A percentile compares a stretch with the other conserved stretches of the same genome.
Conservation (phyloP, 2,888 invertebrate genomes). For the Drosophila leonis region DNA sequence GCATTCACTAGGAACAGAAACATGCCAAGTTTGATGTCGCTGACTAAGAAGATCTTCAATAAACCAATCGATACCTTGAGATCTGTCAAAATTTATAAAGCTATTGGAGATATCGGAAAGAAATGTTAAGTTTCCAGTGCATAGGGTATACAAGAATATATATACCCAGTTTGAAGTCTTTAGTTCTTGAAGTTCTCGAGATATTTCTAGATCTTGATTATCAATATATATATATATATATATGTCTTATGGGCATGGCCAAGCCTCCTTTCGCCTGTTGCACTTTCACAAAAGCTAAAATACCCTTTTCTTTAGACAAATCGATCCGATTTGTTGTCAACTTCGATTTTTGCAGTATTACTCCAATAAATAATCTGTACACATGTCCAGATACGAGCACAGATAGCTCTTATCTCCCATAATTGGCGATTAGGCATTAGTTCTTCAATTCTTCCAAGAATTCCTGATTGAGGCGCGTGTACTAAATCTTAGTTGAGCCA, state of each 20-base stretch:
- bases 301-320: background rate
- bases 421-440: constrained; percentile 46
- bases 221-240: background rate
- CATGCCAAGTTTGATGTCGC: no score
- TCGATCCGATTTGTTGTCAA: constrained; percentile 1
- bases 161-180: background rate
- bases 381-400: constrained; percentile 1
- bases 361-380: constrained; percentile 6
- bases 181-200: background rate
- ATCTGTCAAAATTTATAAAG: background rate
- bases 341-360: background rate
- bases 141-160: background rate
- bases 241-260: background rate
- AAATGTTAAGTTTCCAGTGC: background rate
- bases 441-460: constrained; percentile 36
- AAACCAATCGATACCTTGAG: no score
- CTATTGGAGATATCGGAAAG: background rate
- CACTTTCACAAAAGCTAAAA: background rate
- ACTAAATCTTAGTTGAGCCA: constrained; percentile 31
- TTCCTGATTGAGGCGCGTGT: background rate
- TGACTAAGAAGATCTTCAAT: no score
- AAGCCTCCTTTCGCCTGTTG: background rate
- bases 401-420: constrained; percentile 20
- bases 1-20: no score
- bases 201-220: background rate